Base-by-base conservation (phyloP, 2,888 invertebrate genomes). In the Cheilosia vernalis region DNA sequence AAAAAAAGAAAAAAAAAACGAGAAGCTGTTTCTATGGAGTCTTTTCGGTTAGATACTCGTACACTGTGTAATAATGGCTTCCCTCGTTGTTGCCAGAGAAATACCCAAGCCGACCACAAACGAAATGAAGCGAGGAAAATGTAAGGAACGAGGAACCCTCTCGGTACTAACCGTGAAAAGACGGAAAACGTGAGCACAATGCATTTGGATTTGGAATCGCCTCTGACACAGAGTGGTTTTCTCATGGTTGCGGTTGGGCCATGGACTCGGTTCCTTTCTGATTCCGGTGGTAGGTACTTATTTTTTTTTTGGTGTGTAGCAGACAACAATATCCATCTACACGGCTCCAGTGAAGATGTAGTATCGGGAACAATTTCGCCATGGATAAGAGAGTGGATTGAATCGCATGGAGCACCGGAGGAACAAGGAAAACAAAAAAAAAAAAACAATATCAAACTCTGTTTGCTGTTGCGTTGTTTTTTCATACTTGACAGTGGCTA, bases 311-410 rank as follows among this genome's bases (percentile, higher is more conserved):
- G 51, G 72, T 83, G 53, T 72, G 74, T 27, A n/a, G 27, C 51
- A 37, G 37, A 37, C 30, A 47, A 53, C 58, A 70, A 74, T 81
- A 69, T 81, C 67, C 74, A 74, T 79, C 64, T 72, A 47, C 44
- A 56, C 15, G 42, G 44, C 51, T 53, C 33, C 19, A 47, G 30
- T 51, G 58, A 37, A 61, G 72, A 53, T 61, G 60, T 73, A 27
- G 69, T 84, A 79, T 81, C 85, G 74, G 27, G 76, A 80, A 80
- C 66, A 80, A 76, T 85, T 37, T 85, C 80, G 84, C 84, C 80
- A 76, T 85, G 84, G 84, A 81, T 85, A 85, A 85, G 77, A 76
- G 66, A 77, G 51, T 72, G 72, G 77, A 85, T 81, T 85, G 85
- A 80, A 85, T 76, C 76, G 56, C 84, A 74, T 51, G 63, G 17